phyloP scores from a whole-genome alignment of 2,113 vertebrate genomes.

The Oncorhynchus kisutch region DNA sequence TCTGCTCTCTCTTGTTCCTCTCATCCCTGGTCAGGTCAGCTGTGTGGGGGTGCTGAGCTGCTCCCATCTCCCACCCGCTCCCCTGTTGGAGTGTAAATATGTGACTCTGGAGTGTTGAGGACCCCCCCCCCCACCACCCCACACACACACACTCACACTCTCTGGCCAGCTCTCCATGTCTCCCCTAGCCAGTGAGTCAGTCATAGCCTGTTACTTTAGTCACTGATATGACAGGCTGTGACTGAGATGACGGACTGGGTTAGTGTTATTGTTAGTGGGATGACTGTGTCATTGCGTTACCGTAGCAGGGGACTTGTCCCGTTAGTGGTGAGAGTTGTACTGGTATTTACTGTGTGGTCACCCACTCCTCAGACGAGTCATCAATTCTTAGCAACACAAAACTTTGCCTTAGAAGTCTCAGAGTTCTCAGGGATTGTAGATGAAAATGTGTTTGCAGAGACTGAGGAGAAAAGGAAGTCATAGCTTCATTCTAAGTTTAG shows the following conservation, averaged over 20 bases:
- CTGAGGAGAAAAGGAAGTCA: neutral
- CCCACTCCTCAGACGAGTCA: conserved; percentile 3
- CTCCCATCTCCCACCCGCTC: conserved; percentile 52
- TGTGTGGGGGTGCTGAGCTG: conserved; percentile 61
- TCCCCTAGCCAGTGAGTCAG: conserved; percentile 31
- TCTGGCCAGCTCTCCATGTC: neutral
- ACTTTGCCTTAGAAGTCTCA: neutral
- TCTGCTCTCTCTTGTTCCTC: conserved; percentile 35
- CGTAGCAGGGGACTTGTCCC: neutral
- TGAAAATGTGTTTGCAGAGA: too few species aligned
- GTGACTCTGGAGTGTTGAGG: conserved; percentile 19
- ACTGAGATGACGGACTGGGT: neutral
- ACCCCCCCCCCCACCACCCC: neutral
- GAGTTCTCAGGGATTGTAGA: neutral
- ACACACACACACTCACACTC: neutral
- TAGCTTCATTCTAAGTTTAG: too few species aligned
- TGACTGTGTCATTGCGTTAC: conserved; percentile 34
- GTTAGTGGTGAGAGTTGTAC: neutral
- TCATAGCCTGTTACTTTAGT: conserved; percentile 11
- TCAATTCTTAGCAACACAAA: conserved; percentile 13
- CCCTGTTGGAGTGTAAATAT: conserved; percentile 21
- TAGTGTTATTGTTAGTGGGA: conserved; percentile 15
- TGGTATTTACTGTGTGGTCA: conserved; percentile 6
- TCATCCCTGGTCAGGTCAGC: conserved; percentile 57
- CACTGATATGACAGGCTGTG: conserved; percentile 14